A percentile compares a stretch with the other conserved stretches of the same genome.
phyloP scores from a whole-genome alignment of 2,113 vertebrate genomes.

The Prionailurus viverrinus region DNA sequence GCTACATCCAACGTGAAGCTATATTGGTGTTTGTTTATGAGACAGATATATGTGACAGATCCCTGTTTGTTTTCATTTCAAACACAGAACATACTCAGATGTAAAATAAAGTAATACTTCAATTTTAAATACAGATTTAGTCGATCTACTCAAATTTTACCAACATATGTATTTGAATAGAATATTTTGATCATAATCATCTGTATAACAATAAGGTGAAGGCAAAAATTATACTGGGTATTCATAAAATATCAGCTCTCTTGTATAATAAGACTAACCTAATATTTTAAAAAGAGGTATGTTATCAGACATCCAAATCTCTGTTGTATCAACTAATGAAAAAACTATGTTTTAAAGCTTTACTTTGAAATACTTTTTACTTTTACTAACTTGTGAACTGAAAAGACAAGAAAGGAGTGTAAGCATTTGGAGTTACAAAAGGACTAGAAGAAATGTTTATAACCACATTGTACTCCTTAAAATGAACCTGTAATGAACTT shows the following conservation, averaged over 20 bases:
- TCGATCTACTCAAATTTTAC: background rate
- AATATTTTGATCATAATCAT: background rate
- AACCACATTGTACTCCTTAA: background rate
- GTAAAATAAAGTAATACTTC: conserved; percentile 15
- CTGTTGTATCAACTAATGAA: background rate
- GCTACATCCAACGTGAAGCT: background rate
- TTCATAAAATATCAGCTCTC: conserved; percentile 33
- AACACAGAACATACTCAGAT: background rate
- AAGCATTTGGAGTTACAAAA: background rate
- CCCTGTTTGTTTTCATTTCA: conserved; percentile 12
- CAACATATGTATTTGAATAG: background rate
- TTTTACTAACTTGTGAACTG: background rate
- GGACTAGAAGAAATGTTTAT: background rate
- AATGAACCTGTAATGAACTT: background rate
- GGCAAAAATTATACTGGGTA: background rate
- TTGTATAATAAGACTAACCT: background rate
- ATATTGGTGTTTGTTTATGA: conserved; percentile 16
- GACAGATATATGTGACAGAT: background rate
- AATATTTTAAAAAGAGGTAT: background rate
- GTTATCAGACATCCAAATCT: background rate
- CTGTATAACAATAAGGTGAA: background rate
- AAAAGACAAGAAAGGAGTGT: background rate
- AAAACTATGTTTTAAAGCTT: conserved; percentile 28
- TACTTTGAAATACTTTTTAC: background rate
- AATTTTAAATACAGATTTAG: background rate